Base-by-base conservation (phyloP, 2,888 invertebrate species). In the Ferrisia virgata region DNA sequence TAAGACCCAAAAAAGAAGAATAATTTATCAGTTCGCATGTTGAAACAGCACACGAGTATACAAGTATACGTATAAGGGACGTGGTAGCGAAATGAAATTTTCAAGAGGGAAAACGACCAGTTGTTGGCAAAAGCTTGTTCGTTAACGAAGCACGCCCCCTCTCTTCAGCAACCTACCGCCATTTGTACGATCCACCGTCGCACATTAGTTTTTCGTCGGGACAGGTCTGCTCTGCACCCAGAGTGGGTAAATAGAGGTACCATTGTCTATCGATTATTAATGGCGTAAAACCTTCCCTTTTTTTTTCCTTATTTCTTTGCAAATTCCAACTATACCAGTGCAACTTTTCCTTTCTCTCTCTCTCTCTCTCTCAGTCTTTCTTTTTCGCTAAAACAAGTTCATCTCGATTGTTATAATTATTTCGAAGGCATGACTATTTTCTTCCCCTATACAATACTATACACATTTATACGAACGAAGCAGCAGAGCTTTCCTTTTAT, bases 261-360 rank as follows among this genome's bases (percentile, higher is more conserved):
- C 64, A 82, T 82, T 82, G 82, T 82, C 82, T 82, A 82, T 82
- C 82, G 82, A 82, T 82, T 82, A 82, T 82, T 82, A 82, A 82
- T 82, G 82, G 82, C 82, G 82, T 69, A 72, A 82, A 53, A 13
- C 31, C 33, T 53, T 28, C 81, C 81, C 28, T 25, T 4, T 13
- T 25, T 36, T 39, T 79, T 79, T 79, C 79, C 40, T 43, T 25
- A 40, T 43, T n/a, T 33, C 33, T 81, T 81, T 58, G 58, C 58
- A 81, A 81, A 58, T 81, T 58, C 39, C 33, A 39, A 36, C 39
- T 39, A n/a, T n/a, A n/a, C n/a, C n/a, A n/a, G n/a, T n/a, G 11
- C 53, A 33, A 33, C 43, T 22, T 53, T 80, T 18, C 13, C 15
- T 25, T 40, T 72, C 25, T 6, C 22, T 43, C 36, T 43, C 28